These are phyloP conservation scores for Ostrea denselamellosa DNA, from an alignment of 1,140 invertebrate genomes.

Conservation along the genomic window DNA sequence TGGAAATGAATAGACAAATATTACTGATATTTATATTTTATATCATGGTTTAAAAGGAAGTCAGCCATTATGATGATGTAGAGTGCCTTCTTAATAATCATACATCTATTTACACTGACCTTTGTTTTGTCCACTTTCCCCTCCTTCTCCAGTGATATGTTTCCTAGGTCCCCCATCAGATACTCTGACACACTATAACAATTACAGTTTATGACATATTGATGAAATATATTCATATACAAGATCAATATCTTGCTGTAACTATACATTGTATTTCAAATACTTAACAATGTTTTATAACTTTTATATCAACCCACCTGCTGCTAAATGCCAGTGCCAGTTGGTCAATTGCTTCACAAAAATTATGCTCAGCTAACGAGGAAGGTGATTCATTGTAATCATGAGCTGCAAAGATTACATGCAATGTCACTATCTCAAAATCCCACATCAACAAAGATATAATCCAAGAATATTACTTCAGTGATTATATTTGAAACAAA, in stretches of 20 bases:
- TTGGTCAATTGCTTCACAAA: conserved; percentile 81
- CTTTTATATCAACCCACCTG: conserved; percentile 76
- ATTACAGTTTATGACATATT: neutral
- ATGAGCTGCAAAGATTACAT: conserved; percentile 64
- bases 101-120: conserved; percentile 62
- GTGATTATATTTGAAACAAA: neutral
- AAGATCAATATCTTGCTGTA: neutral
- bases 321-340: conserved; percentile 81
- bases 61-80: too few relatives aligned
- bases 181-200: conserved; percentile 81
- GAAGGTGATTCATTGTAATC: conserved; percentile 78
- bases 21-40: too few relatives aligned
- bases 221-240: neutral
- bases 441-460: neutral
- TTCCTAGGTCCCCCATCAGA: conserved; percentile 81
- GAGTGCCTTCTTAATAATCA: too few relatives aligned
- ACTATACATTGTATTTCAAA: conserved; percentile 44
- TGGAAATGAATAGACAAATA: too few relatives aligned
- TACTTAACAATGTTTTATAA: conserved; percentile 20
- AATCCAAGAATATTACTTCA: neutral
- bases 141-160: conserved; percentile 56
- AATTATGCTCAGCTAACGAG: conserved; percentile 59
- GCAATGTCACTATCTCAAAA: neutral
- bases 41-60: too few relatives aligned
- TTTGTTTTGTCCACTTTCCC: conserved; percentile 68